Percentiles rank a stretch among this genome's conserved stretches.
These are phyloP conservation scores for Papilio polyxenes DNA, from an alignment of 1,140 invertebrate species.

Conservation along the genomic window DNA sequence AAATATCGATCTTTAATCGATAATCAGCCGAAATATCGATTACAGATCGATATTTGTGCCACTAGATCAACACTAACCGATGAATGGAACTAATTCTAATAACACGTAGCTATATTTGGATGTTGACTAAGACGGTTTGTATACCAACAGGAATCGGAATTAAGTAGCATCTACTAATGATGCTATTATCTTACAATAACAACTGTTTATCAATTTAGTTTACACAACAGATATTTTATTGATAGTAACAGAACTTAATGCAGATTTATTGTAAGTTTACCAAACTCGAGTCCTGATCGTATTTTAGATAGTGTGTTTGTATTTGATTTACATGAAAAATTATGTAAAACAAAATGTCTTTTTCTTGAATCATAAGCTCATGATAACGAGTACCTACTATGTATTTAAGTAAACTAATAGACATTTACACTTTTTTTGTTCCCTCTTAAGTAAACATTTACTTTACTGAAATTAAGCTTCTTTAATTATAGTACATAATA, in stretches of 20 bases:
- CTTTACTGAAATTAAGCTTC: too few species aligned
- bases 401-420: too few species aligned
- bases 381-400: neutral
- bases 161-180: conserved; percentile 9
- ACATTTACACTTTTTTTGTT: too few species aligned
- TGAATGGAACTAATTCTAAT: conserved; percentile 34
- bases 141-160: conserved; percentile 3
- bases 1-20: neutral
- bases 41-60: conserved; percentile 32
- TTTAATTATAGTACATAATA: too few species aligned
- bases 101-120: conserved; percentile 35
- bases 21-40: neutral
- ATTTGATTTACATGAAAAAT: neutral
- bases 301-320: neutral
- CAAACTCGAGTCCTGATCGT: neutral
- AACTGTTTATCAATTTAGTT: conserved; percentile 9
- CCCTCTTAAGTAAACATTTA: too few species aligned
- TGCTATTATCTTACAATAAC: conserved; percentile 15
- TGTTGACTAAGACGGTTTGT: conserved; percentile 25
- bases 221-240: neutral
- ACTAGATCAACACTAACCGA: conserved; percentile 24
- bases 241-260: neutral
- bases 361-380: neutral
- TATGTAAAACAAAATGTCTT: neutral
- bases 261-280: neutral